Evolutionary conservation across 2,888 invertebrate species (phyloP).

Genomic region (Meta bourneti): DNA sequence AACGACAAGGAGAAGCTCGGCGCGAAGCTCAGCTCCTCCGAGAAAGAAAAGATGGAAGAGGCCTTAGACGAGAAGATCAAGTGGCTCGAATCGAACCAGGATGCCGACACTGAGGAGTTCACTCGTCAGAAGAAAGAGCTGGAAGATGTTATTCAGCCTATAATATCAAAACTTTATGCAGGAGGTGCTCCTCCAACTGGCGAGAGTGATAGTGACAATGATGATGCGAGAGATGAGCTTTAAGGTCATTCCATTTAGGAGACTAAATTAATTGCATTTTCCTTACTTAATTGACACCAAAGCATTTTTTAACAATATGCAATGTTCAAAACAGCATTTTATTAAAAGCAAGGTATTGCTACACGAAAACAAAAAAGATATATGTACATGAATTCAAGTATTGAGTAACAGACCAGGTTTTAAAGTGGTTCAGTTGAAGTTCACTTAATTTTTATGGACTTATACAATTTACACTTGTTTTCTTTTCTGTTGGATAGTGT

Average conservation of each 20-base stretch:
- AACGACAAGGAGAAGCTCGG: constrained; percentile 98
- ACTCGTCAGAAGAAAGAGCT: constrained; percentile 96
- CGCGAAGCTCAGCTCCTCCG: constrained; percentile 91
- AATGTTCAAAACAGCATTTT: too few relatives aligned
- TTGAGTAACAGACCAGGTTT: too few relatives aligned
- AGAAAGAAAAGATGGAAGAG: constrained; percentile 95
- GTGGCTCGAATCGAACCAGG: constrained; percentile 97
- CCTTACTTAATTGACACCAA: background rate
- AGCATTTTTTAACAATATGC: too few relatives aligned
- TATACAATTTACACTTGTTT: background rate
- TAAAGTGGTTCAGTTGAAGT: too few relatives aligned
- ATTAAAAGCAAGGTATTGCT: too few relatives aligned
- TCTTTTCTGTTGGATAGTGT: background rate
- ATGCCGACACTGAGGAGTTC: constrained; percentile 94
- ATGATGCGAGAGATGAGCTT: constrained; percentile 83
- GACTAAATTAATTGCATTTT: constrained; percentile 47
- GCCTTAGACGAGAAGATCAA: constrained; percentile 98
- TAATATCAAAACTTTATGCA: constrained; percentile 96
- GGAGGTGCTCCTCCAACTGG: constrained; percentile 87
- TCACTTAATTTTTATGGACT: background rate
- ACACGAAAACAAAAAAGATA: too few relatives aligned
- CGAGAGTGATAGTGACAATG: constrained; percentile 86
- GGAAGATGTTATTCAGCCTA: constrained; percentile 97
- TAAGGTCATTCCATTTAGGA: constrained; percentile 50
- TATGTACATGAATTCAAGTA: too few relatives aligned